These are phyloP conservation scores for Melanostoma mellinum DNA, from an alignment of 2,888 invertebrate species.

Conservation along the genomic window DNA sequence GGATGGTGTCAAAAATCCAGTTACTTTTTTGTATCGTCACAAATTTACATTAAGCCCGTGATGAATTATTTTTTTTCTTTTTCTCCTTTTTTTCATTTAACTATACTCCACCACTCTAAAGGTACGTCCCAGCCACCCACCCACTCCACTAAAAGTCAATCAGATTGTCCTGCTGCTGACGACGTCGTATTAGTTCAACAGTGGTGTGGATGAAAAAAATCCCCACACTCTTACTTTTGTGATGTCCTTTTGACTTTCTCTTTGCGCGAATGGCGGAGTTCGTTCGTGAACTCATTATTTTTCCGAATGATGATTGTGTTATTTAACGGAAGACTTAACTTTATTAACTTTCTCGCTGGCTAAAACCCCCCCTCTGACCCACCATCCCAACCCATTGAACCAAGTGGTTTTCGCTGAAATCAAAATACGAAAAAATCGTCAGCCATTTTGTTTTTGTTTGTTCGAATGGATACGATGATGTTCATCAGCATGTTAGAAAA, in stretches of 20 bases:
- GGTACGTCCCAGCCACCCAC: neutral
- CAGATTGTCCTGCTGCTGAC: conserved; percentile 65
- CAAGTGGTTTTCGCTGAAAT: conserved; percentile 21
- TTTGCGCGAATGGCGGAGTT: conserved; percentile 37
- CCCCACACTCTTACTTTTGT: conserved; percentile 60
- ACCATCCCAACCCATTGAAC: conserved; percentile 1
- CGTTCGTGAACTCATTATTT: conserved; percentile 70
- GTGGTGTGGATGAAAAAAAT: conserved; percentile 68
- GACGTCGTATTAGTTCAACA: conserved; percentile 66
- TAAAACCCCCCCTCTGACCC: conserved; percentile 5
- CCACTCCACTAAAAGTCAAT: conserved; percentile 19
- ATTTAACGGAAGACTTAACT: conserved; percentile 74
- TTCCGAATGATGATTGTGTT: conserved; percentile 68
- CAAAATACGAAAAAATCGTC: conserved; percentile 51
- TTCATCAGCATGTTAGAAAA: conserved; percentile 38
- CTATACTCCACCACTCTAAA: conserved; percentile 15
- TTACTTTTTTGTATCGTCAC: conserved; percentile 69
- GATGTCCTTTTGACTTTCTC: conserved; percentile 49
- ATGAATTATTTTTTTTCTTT: conserved; percentile 66
- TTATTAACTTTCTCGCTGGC: conserved; percentile 63
- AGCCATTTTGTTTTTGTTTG: conserved; percentile 60
- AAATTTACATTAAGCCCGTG: conserved; percentile 72
- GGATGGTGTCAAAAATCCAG: conserved; percentile 71
- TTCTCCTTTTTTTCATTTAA: too few species aligned
- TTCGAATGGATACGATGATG: conserved; percentile 23